Evolutionary conservation across 2,113 vertebrate genomes (phyloP), one percentile per base, ranked within the genome.

Genomic region (Tiliqua scincoides): DNA sequence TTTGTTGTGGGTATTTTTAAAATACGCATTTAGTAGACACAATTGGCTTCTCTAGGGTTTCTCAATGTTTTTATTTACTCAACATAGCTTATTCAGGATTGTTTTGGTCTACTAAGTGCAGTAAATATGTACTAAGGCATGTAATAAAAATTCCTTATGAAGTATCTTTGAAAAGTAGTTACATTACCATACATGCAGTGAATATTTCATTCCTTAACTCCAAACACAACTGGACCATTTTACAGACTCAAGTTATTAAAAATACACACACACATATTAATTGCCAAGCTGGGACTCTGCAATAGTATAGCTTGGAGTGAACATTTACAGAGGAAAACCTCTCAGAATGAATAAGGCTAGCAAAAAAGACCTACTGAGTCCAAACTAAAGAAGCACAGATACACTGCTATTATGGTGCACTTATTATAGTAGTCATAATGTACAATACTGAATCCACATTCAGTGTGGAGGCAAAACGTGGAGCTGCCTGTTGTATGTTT

Each of bases 131-230:
- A 92, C 91, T 95, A 95, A 94, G 89, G 80, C 86, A 85, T 84
- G 82, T 90, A 94, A 95, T 82, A 92, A 84, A 68, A 82, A 87
- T 89, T 89, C 80, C 81, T 85, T 59, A 73, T 87, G 87, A 93
- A 92, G 88, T 82, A 89, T 90, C 87, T 94, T 94, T 89, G 91
- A 88, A 90, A 95, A 95, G 81, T 95, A 95, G 96, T 95, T 95
- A 91, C 89, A 92, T 95, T 94, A 89, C 87, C 87, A 90, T 88
- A 75, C 10, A 32, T 61, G 85, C 77, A 87, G 82, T 30, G 87
- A 91, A 91, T 93, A 95, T 93, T 94, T 87, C 91, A 89, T 84
- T 85, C 81, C 54, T 79, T 93, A 94, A 90, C 63, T 90, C 72
- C 83, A 91, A 85, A 85, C 95, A 87, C 85, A 89, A 95, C 57